Base-by-base conservation (phyloP, 2,888 invertebrate genomes). In the Mesochorus sp. region DNA sequence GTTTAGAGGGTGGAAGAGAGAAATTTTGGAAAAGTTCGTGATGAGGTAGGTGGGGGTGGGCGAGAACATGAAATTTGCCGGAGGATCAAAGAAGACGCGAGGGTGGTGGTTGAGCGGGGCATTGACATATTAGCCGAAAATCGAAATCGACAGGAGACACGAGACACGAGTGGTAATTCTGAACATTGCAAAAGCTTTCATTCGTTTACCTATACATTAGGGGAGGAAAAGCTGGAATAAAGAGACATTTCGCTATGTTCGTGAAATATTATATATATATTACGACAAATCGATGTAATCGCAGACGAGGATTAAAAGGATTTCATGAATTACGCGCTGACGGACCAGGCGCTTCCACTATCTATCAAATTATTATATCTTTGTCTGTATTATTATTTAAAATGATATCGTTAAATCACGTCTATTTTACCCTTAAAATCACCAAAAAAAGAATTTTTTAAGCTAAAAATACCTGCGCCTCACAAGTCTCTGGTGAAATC, bases 51-150 rank as follows among this genome's bases (percentile, higher is more conserved):
- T n/a, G n/a, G n/a, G n/a, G n/a, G n/a, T n/a, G n/a, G 57, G 51
- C 24, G 80, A 82, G 84, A 82, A 34, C 28, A 39, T 39, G 47
- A 76, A 66, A 49, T 62, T 59, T 59, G 62, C 59, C 49, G 49
- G 31, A 42, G 73, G 81, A 82, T 87, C 87, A 87, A 87, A 87
- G 87, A 86, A 82, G 80, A 80, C 59, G 57, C 12, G 67, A 49
- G 62, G 81, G 79, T 79, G 82, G 80, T 78, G 81, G 71, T 79
- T 57, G 76, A 82, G 37, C 51, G 61, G 61, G 67, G 51, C 51
- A 62, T 71, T 88, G 88, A 89, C 85, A 85, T 89, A 89, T 89
- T 89, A 88, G 82, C 62, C 66, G 77, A 79, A 82, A 87, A 89
- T 88, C 88, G 86, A 84, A 83, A 81, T 76, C 82, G 88, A 89